Base-by-base conservation (phyloP, 2,888 invertebrate species). In the Epinotia nisella region DNA sequence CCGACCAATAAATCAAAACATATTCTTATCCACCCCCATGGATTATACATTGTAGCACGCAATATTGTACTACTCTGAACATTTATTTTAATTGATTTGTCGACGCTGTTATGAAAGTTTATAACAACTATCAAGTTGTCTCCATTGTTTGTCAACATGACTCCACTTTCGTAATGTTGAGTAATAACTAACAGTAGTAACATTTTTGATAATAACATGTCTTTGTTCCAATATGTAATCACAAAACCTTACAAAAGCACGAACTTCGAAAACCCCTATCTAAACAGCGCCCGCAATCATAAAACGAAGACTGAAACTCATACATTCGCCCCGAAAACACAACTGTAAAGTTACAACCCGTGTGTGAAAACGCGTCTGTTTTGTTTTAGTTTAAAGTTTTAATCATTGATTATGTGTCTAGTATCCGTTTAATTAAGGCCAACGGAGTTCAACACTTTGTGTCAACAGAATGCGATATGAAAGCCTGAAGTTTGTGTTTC, bases 371-470 rank as follows among this genome's bases (percentile, higher is more conserved):
- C 29, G 2, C 58, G 51, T 21, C n/a, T 41, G 66, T 56, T 66
- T n/a, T 55, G 51, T 65, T 53, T 55, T 39, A 65, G 15, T 55
- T 65, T 55, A 17, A 56, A 55, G 55, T 66, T 65, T 55, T 41
- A 56, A 41, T 39, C 41, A 66, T 17, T 56, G 39, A 24, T 65
- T 55, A 35, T 64, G 10, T 55, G 35, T 65, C 53, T 65, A 55
- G 9, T 55, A n/a, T 17, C 11, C 5, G 41, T 66, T 24, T 24
- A 66, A 66, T 56, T 41, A 56, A 66, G 41, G 7, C 51, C 51
- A n/a, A 17, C 7, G 64, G 35, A n/a, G 35, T n/a, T 39, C 2
- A 53, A 56, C 39, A 24, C 21, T 56, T 64, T 21, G 19, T 24
- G 41, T 56, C 55, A 66, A 66, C 41, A 66, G n/a, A n/a, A n/a